Percentiles rank a stretch among this genome's conserved stretches.
Conservation (phyloP, 2,888 invertebrate genomes). For the Ornithoptera alexandrae region DNA sequence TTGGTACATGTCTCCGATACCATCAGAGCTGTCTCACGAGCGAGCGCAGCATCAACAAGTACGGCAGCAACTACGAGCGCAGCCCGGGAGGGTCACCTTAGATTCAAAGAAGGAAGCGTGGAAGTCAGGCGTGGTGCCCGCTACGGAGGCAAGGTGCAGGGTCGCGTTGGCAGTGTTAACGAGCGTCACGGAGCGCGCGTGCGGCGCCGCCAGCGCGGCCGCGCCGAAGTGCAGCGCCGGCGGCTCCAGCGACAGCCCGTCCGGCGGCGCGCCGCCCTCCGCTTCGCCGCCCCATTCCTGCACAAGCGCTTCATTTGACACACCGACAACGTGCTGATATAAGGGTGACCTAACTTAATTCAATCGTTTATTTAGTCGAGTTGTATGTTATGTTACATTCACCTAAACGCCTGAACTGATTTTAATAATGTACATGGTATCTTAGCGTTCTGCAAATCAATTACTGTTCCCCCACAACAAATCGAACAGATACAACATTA, state of each 20-base stretch:
- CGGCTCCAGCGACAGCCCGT: conserved; percentile 68
- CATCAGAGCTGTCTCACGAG: no score
- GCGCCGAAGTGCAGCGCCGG: conserved; percentile 76
- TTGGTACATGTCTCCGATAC: no score
- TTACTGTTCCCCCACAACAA: no score
- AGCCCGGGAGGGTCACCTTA: conserved; percentile 82
- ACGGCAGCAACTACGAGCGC: no score
- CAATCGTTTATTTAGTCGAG: no score
- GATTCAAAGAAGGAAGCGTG: conserved; percentile 98
- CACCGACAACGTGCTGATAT: not conserved
- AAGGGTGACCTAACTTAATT: no score
- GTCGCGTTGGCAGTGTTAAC: conserved; percentile 94
- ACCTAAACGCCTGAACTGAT: no score
- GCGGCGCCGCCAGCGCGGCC: conserved; percentile 91
- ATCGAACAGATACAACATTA: no score
- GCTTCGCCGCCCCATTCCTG: conserved; percentile 57
- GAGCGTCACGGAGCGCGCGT: conserved; percentile 91
- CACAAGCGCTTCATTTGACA: not conserved
- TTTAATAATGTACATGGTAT: no score
- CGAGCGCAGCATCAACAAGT: no score
- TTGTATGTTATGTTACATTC: no score
- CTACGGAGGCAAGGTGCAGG: conserved; percentile 95
- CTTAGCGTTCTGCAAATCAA: no score
- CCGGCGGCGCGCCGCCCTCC: conserved; percentile 39
- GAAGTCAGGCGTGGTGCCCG: conserved; percentile 96